Base-by-base conservation (phyloP, 2,113 vertebrate species). In the Heteronetta atricapilla region DNA sequence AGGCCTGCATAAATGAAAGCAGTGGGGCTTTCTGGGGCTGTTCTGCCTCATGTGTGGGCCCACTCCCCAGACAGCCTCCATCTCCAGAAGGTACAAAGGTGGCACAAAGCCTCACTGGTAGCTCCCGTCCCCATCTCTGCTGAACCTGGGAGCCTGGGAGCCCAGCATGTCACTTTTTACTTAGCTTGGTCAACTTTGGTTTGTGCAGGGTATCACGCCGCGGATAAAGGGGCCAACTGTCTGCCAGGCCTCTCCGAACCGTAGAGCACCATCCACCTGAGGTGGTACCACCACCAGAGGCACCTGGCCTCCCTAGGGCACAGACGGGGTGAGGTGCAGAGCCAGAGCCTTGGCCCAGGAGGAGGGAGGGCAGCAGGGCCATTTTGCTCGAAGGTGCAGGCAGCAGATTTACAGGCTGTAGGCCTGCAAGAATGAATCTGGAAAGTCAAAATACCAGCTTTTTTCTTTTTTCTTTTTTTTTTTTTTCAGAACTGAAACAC, bases 401-500 rank as follows among this genome's bases (percentile, higher is more conserved):
- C 92, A 90, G 86, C 94, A 94, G 77, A 92, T 86, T 95, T 92
- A 73, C 86, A 89, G 2, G 83, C 73, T 60, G 69, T 82, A 90
- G 20, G 89, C 62, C 92, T 95, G 81, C 52, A 68, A 92, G 83
- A 96, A 72, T 40, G 44, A 80, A 93, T 84, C 74, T 3, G 66
- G 52, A 86, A 94, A 90, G 85, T 70, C 64, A 84, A 88, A 97
- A 86, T n/a, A 83, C 13, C 11, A 0, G 36, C 88, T 94, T 48
- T 85, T 76, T n/a, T 5, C 88, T 94, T 48, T 85, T 76, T n/a
- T 5, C 33, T 72, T 50, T 50, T 85, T 73, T 29, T 68, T 53
- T 26, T 26, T 82, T 76, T 31, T 64, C 58, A 66, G 86, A 86
- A 68, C 20, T 33, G 21, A 53, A 90, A 4, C 48, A 44, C 60